Percentiles rank a stretch among this genome's conserved stretches.
phyloP scores from a whole-genome alignment of 1,140 invertebrate species.

The Bombus waltoni region DNA sequence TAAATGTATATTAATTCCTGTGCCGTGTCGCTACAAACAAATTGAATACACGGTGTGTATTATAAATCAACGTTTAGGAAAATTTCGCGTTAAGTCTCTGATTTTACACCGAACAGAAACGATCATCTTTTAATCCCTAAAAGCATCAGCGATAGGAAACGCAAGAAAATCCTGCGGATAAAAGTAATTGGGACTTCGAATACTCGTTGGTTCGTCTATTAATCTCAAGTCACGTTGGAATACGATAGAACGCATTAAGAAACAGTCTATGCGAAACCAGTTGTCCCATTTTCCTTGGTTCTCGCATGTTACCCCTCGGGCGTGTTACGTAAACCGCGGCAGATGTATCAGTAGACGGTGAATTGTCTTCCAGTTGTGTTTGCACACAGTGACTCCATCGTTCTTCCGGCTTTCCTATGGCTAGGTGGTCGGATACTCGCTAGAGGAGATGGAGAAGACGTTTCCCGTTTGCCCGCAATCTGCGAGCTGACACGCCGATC shows the following conservation, averaged over 20 bases:
- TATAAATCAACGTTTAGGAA: too few species aligned
- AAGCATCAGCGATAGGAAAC: not conserved
- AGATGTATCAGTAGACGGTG: conserved; percentile 49
- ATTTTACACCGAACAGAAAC: not conserved
- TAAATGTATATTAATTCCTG: too few species aligned
- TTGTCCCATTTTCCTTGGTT: conserved; percentile 19
- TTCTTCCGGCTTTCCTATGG: conserved; percentile 8
- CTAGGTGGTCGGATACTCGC: not conserved
- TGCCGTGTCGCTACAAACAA: too few species aligned
- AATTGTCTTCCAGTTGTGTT: conserved; percentile 56
- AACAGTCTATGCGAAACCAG: not conserved
- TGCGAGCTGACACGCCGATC: conserved; percentile 32
- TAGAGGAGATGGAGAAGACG: conserved; percentile 17
- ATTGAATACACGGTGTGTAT: too few species aligned
- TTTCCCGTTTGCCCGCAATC: conserved; percentile 33
- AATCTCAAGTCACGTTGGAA: not conserved
- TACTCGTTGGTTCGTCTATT: not conserved
- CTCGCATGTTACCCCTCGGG: not conserved
- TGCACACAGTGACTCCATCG: conserved; percentile 26
- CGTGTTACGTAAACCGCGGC: conserved; percentile 46
- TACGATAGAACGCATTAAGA: not conserved
- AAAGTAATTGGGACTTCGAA: not conserved
- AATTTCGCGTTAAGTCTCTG: too few species aligned
- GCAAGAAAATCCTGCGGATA: not conserved
- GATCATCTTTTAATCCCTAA: not conserved